Evolutionary conservation across 2,888 invertebrate genomes (phyloP), one percentile per base, ranked within the genome.

Genomic region (Bellardia bayeri): DNA sequence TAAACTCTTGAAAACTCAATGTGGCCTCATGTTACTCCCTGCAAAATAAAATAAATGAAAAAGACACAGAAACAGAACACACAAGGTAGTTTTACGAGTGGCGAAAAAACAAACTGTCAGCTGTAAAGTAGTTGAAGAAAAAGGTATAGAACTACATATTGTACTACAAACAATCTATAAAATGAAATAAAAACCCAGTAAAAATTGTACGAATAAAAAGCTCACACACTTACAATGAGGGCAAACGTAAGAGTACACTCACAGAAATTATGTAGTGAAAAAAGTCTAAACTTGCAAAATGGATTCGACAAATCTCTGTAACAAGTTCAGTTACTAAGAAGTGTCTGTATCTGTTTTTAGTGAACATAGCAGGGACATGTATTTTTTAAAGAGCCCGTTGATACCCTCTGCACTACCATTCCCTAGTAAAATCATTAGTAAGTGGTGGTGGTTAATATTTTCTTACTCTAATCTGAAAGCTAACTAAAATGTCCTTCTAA

Each of bases 21-120:
- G 30, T 51, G 13, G 66, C n/a, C 56, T 84, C 78, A 78, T 49
- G 64, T 84, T 78, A 56, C 71, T 14, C 9, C 5, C 4, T 30
- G 45, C 16, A 78, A 33, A 40, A 56, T 2, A 69, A 49, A 69
- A 69, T 0, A 49, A 49, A 40, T 13, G 23, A 74, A 42, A 45
- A 13, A 13, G 45, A 51, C 61, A 51, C 61, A 54, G 56, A 64
- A 49, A 9, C 37, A 63, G 40, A 74, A 68, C 66, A 45, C 68
- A 54, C 13, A 56, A 72, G 63, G 40, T n/a, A 66, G n/a, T 79
- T 30, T 33, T 69, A n/a, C 11, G 9, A 13, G 2, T 33, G n/a
- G 45, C 1, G 45, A 42, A 37, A 56, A 72, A 72, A 58, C 11
- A 45, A 45, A 84, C 37, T 72, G 56, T 84, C 72, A 71, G 78